A percentile compares a stretch with the other conserved stretches of the same genome.
phyloP scores from a whole-genome alignment of 2,797 vertebrate species.

The Thripadectes ignobilis region DNA sequence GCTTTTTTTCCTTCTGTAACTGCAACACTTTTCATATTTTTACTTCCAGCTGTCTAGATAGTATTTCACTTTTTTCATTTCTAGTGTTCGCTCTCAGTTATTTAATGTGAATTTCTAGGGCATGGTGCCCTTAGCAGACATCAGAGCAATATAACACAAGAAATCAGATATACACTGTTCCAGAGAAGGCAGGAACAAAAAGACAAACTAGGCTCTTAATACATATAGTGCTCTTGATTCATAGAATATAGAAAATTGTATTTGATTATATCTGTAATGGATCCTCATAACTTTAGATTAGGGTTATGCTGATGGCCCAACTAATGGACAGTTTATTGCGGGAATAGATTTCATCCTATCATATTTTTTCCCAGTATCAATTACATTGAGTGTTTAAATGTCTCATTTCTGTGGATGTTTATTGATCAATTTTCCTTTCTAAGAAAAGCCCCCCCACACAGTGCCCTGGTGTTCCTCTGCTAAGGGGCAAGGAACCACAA shows the following conservation, averaged over 20 bases:
- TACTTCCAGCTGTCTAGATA: slow-evolving; percentile 69
- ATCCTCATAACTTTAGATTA: slow-evolving; percentile 69
- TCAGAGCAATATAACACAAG: slow-evolving; percentile 60
- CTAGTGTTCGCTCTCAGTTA: slow-evolving; percentile 54
- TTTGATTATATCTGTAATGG: slow-evolving; percentile 71
- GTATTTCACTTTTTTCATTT: slow-evolving; percentile 71
- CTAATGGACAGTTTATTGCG: slow-evolving; percentile 61
- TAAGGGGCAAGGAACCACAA: not conserved
- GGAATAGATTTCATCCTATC: slow-evolving; percentile 56
- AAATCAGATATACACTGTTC: slow-evolving; percentile 54
- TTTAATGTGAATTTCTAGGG: slow-evolving; percentile 74
- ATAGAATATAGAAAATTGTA: slow-evolving; percentile 62
- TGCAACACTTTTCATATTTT: slow-evolving; percentile 67
- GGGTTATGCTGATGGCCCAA: slow-evolving; percentile 48
- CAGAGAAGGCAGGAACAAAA: slow-evolving; percentile 52
- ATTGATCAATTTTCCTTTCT: slow-evolving; percentile 66
- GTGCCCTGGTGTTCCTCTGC: not conserved
- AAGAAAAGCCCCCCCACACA: not conserved
- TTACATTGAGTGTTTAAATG: slow-evolving; percentile 71
- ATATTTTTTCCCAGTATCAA: slow-evolving; percentile 64
- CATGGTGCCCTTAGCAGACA: slow-evolving; percentile 72
- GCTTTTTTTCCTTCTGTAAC: slow-evolving; percentile 53
- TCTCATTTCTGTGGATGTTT: slow-evolving; percentile 68
- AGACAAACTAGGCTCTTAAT: slow-evolving; percentile 54
- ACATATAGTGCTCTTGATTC: slow-evolving; percentile 57